Evolutionary conservation across 2,113 vertebrate genomes (phyloP), one percentile per base, ranked within the genome.

Genomic region (Theristicus caerulescens): DNA sequence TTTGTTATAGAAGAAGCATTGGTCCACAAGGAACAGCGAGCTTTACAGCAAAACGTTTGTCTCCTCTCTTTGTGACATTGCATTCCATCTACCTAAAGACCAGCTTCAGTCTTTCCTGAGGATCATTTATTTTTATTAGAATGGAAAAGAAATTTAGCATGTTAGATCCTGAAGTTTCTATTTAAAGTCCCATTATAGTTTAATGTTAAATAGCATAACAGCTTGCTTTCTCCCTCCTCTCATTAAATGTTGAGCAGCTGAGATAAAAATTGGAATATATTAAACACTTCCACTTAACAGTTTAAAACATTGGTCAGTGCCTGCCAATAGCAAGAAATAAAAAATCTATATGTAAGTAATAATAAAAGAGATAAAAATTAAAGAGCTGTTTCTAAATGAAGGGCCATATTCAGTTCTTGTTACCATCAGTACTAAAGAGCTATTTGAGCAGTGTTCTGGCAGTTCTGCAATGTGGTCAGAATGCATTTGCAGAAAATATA

Each of bases 121-220:
- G 90, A 93, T 77, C 95, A 84, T 96, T 97, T 96, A 72, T 94
- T 98, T 98, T 96, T 96, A 97, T 95, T 91, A 94, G 85, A 73
- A 40, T 38, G 34, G 54, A 94, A 96, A 96, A 93, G 85, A 88
- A 96, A 97, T 86, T 81, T 0, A n/a, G 47, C 57, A 12, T 88
- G 69, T 86, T 92, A 93, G 86, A 88, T 87, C 64, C 85, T 82
- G 66, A 94, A 94, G 96, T 82, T 84, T 92, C 86, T 55, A 38
- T 87, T 97, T 89, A 59, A 94, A 96, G n/a, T 83, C 49, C 22
- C 71, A 73, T 96, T 90, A 90, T 44, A 81, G 79, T 86, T 95
- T 86, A 83, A 83, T 81, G 87, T 82, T 93, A 82, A 96, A 90
- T 58, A 95, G 84, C 62, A 51, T 80, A 96, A 95, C 92, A 79